Evolutionary conservation across 1,140 invertebrate species (phyloP).

Genomic region (Polyergus mexicanus): DNA sequence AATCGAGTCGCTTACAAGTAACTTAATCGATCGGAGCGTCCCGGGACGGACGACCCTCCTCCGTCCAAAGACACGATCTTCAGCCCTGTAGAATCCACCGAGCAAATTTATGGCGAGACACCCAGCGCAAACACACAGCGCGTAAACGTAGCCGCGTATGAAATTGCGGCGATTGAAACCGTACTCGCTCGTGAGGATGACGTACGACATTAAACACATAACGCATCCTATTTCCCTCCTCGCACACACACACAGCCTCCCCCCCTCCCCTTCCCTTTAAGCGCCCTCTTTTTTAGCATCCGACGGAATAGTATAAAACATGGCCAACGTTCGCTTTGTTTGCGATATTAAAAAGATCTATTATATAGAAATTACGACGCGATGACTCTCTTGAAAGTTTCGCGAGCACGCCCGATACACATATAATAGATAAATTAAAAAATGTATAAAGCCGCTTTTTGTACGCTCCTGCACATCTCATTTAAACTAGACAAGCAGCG

Average conservation of each 20-base stretch:
- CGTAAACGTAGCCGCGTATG: conserved; percentile 56
- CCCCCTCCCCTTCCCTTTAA: no score
- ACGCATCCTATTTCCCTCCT: neutral
- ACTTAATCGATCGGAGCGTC: conserved; percentile 45
- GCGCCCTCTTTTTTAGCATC: neutral
- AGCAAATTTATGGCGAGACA: conserved; percentile 43
- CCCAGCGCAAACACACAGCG: conserved; percentile 1
- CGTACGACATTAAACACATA: conserved; percentile 8
- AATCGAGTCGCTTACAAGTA: conserved; percentile 46
- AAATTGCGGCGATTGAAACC: conserved; percentile 56
- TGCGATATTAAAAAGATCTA: neutral
- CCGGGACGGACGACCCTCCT: conserved; percentile 16
- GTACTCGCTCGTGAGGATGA: conserved; percentile 30
- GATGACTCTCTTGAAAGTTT: neutral
- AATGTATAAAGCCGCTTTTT: conserved; percentile 16
- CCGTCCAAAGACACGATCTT: conserved; percentile 33
- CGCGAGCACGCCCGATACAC: no score
- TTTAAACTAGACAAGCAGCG: conserved; percentile 14
- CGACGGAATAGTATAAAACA: neutral
- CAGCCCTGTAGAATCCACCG: conserved; percentile 30
- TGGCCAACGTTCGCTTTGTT: neutral
- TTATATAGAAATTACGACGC: neutral
- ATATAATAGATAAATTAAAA: neutral
- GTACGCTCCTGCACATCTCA: neutral
- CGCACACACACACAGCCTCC: no score